A percentile compares a stretch with the other conserved stretches of the same genome.
Evolutionary conservation across 1,140 invertebrate species (phyloP).

Genomic region (Nymphalis io): DNA sequence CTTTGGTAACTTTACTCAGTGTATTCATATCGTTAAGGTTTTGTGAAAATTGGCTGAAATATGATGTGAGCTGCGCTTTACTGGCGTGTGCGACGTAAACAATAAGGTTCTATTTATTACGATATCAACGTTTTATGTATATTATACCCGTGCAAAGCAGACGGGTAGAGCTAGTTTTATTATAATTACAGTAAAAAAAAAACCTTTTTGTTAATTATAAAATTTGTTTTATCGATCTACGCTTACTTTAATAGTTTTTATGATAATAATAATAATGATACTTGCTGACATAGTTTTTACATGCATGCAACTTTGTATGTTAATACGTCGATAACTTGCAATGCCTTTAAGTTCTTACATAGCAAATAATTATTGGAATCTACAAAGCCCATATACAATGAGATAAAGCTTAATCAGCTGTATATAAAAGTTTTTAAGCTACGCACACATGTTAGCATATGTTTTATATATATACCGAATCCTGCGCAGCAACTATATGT

Average conservation of each 20-base stretch:
- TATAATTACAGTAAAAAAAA: not conserved
- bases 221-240: not conserved
- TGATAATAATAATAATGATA: not conserved
- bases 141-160: too few species aligned
- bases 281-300: not conserved
- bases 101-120: too few species aligned
- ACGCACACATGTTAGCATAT: not conserved
- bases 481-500: not conserved
- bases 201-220: not conserved
- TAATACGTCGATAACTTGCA: not conserved
- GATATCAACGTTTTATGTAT: too few species aligned
- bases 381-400: not conserved
- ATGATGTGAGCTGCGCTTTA: too few species aligned
- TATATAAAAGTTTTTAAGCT: not conserved
- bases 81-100: too few species aligned
- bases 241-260: not conserved
- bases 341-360: not conserved
- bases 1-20: too few species aligned
- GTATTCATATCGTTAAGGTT: too few species aligned
- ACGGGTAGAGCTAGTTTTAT: too few species aligned
- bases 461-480: constrained; percentile 3
- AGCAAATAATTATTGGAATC: not conserved
- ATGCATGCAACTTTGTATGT: constrained; percentile 18
- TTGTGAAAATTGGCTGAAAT: too few species aligned
- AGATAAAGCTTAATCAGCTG: not conserved